phyloP scores from a whole-genome alignment of 2,888 invertebrate genomes.

The Tetrapedia diversipes region DNA sequence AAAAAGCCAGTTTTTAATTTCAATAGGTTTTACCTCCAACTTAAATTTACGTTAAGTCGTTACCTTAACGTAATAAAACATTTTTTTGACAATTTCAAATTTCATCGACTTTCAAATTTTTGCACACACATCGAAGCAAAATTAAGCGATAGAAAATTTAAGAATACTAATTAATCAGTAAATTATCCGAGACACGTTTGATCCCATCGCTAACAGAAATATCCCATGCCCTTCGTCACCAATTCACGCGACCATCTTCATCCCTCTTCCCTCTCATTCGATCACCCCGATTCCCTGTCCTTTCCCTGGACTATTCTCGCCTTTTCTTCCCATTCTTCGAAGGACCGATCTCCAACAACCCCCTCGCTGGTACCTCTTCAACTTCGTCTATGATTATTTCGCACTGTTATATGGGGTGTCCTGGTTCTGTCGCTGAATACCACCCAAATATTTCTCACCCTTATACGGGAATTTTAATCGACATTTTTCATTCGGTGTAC shows the following conservation, averaged over 20 bases:
- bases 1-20: too few species aligned
- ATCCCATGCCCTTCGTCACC: constrained; percentile 61
- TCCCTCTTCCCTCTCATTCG: constrained; percentile 61
- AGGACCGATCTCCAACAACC: constrained; percentile 52
- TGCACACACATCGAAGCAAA: too few species aligned
- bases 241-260: constrained; percentile 63
- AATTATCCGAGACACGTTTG: constrained; percentile 32
- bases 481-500: not conserved
- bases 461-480: constrained; percentile 30
- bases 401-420: constrained; percentile 48
- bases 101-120: too few species aligned
- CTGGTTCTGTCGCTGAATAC: constrained; percentile 42
- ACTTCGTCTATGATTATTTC: constrained; percentile 71
- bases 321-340: constrained; percentile 62
- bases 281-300: constrained; percentile 61
- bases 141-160: too few species aligned
- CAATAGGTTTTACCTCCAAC: too few species aligned
- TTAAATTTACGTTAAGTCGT: too few species aligned
- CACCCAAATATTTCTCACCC: constrained; percentile 20
- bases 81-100: too few species aligned
- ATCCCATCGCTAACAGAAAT: constrained; percentile 58
- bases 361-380: constrained; percentile 38
- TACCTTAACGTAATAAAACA: too few species aligned
- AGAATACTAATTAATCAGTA: too few species aligned
- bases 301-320: constrained; percentile 57